Evolutionary conservation across 2,113 vertebrate species (phyloP).

Genomic region (Lophochroa leadbeateri): DNA sequence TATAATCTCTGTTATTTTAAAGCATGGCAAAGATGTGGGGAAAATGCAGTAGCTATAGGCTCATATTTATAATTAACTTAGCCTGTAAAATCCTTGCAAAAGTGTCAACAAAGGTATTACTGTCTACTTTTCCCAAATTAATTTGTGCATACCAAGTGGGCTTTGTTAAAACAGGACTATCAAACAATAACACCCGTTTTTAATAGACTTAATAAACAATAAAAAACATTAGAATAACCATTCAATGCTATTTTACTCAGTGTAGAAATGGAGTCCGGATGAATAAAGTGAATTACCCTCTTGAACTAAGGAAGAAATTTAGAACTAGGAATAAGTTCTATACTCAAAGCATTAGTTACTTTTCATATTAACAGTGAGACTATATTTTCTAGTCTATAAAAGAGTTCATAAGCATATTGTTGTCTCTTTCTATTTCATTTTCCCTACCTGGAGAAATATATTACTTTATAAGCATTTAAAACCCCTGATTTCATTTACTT

Average conservation of each 20-base stretch:
- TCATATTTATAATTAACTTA: constrained; percentile 49
- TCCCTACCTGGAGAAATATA: neutral
- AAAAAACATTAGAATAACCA: neutral
- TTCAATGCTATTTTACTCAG: neutral
- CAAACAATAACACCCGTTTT: constrained; percentile 5
- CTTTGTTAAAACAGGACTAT: constrained; percentile 18
- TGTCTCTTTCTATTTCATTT: neutral
- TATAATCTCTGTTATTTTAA: constrained; percentile 24
- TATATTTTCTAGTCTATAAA: neutral
- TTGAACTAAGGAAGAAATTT: neutral
- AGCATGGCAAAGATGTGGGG: neutral
- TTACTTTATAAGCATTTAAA: neutral
- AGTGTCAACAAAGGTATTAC: neutral
- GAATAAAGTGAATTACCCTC: neutral
- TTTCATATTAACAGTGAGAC: neutral
- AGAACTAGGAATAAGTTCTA: neutral
- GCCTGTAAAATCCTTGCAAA: neutral
- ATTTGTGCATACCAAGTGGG: neutral
- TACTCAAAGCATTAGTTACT: neutral
- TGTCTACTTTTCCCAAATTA: constrained; percentile 18
- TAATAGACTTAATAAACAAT: constrained; percentile 34
- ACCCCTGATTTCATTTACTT: neutral
- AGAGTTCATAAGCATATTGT: neutral
- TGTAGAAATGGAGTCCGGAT: neutral
- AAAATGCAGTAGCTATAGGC: neutral